Evolutionary conservation across 1,140 invertebrate species (phyloP).

Genomic region (Diachasma alloeum): DNA sequence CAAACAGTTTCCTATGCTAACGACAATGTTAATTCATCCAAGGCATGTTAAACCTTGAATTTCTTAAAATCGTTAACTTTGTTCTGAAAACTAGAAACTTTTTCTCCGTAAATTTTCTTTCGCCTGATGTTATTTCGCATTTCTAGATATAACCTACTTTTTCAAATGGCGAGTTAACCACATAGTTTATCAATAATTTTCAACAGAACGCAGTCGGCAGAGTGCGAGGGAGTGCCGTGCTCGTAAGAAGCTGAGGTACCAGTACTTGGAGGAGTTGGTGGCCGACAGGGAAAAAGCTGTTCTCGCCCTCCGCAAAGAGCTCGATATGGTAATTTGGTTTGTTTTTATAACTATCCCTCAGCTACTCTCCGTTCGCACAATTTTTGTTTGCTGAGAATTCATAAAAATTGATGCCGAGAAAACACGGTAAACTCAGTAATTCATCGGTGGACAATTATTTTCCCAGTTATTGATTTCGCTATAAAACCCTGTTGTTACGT

Average conservation of each 20-base stretch:
- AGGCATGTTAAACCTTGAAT: too few relatives aligned
- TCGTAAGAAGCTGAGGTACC: slow-evolving; percentile 95
- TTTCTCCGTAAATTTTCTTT: background rate
- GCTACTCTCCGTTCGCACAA: background rate
- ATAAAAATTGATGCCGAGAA: background rate
- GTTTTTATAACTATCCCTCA: background rate
- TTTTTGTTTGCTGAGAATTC: too few relatives aligned
- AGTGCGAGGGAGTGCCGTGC: slow-evolving; percentile 96
- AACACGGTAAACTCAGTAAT: background rate
- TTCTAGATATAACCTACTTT: background rate
- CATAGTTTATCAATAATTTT: background rate
- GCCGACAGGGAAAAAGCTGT: slow-evolving; percentile 94
- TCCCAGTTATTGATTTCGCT: background rate
- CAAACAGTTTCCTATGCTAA: too few relatives aligned
- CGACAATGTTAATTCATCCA: too few relatives aligned
- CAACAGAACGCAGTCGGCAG: slow-evolving; percentile 90
- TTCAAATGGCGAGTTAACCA: background rate
- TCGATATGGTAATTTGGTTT: slow-evolving; percentile 80
- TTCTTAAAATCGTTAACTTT: too few relatives aligned
- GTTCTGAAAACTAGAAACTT: background rate
- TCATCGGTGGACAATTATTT: too few relatives aligned
- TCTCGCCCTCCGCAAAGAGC: slow-evolving; percentile 84
- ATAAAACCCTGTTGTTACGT: background rate
- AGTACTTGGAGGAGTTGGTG: slow-evolving; percentile 96
- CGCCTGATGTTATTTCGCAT: background rate